Evolutionary conservation across 2,888 invertebrate species (phyloP), one percentile per base, ranked within the genome.

Genomic region (Drosophila atripex): DNA sequence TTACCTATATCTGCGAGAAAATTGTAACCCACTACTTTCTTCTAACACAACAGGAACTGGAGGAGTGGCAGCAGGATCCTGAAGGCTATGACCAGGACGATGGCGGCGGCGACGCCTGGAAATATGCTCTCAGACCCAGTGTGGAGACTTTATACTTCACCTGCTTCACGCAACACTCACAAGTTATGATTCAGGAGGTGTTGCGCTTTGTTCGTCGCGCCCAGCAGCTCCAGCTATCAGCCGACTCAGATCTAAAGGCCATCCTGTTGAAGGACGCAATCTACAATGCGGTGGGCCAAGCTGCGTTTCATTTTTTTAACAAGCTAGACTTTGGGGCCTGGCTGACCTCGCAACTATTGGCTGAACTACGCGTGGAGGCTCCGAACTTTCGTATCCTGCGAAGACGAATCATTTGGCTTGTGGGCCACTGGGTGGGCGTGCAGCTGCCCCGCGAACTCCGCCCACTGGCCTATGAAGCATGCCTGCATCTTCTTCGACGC

Each of bases 261-360:
- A 96, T 98, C 88, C 92, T 98, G 71, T 93, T 95, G 60, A 98
- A 97, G 91, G 98, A 98, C 92, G 98, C 98, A 59, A 95, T 98
- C 46, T 98, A 98, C 89, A 97, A 97, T 91, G 98, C 98, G 0
- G 96, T 97, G 9, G 97, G 98, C 7, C 92, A 97, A 71, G 95
- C 96, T 2, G 96, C 97, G 0, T 97, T 96, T 90, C 96, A 98
- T 86, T 93, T 98, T 57, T 98, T 96, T 90, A 97, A 98, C 89
- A 97, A 97, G 94, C 94, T 98, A 39, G 96, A 98, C 91, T 98
- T 98, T 91, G 97, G 98, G 90, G 94, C 95, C 79, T 98, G 98
- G 98, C 96, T 98, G 83, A 94, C 94, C 12, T 95, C 94, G 43
- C 95, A 96, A 38, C 92, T 99, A 52, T 93, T 95, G 57, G 94